Conservation (phyloP, 2,888 invertebrate genomes). For the Megastigmus dorsalis region DNA sequence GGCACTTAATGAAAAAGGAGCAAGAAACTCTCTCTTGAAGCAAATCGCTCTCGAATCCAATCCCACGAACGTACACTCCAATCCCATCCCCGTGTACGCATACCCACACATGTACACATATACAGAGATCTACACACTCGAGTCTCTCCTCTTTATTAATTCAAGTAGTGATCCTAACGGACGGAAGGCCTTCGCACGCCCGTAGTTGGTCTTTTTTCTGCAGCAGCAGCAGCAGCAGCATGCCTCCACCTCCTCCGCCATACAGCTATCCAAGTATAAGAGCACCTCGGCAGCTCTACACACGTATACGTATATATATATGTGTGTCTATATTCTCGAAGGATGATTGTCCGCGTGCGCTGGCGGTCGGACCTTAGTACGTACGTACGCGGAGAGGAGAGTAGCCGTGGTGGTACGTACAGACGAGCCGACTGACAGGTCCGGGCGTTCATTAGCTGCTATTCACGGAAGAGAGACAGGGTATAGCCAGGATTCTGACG, state of each 20-base stretch:
- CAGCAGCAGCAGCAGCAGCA: too few species aligned
- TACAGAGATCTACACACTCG: too few species aligned
- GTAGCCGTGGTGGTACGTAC: too few species aligned
- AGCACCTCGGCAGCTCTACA: background rate
- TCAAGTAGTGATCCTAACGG: constrained; percentile 51
- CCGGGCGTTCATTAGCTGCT: constrained; percentile 72
- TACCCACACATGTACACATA: background rate
- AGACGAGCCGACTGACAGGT: constrained; percentile 65
- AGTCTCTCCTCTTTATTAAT: constrained; percentile 53
- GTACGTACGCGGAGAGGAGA: background rate
- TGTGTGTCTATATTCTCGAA: constrained; percentile 15
- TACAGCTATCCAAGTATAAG: constrained; percentile 3
- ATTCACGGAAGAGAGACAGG: constrained; percentile 40
- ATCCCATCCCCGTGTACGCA: background rate
- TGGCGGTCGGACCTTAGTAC: constrained; percentile 17
- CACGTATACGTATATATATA: background rate
- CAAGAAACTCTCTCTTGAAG: constrained; percentile 5
- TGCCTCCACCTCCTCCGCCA: background rate
- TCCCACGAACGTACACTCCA: constrained; percentile 9
- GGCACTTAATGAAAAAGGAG: too few species aligned
- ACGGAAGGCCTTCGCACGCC: constrained; percentile 29
- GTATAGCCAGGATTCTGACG: too few species aligned
- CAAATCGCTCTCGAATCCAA: constrained; percentile 29
- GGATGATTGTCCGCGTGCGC: constrained; percentile 47
- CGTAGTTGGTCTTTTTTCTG: constrained; percentile 42